Percentiles rank a stretch among this genome's conserved stretches.
These are phyloP conservation scores for Acrobasis repandana DNA, from an alignment of 2,888 invertebrate species.

Conservation along the genomic window DNA sequence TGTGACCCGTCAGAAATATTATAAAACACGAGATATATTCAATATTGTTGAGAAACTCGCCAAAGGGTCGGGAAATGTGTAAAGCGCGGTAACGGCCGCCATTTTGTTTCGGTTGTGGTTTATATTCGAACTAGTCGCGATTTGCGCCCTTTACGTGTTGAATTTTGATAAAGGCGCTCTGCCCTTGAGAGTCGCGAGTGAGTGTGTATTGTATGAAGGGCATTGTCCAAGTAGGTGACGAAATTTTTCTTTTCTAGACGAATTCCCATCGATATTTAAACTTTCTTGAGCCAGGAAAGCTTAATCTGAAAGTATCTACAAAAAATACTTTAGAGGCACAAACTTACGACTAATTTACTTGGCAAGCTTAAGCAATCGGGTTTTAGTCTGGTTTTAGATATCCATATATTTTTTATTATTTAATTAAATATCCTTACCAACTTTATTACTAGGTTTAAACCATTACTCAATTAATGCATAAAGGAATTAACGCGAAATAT, in stretches of 20 bases:
- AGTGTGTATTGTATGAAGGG: constrained; percentile 1
- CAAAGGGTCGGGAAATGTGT: constrained; percentile 47
- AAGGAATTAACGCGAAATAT: no score
- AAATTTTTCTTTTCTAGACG: neutral
- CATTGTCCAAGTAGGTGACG: neutral
- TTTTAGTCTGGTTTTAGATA: no score
- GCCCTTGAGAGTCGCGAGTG: neutral
- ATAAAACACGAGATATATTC: constrained; percentile 8
- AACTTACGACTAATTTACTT: no score
- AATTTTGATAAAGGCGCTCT: constrained; percentile 32
- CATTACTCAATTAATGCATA: no score
- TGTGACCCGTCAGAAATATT: constrained; percentile 13
- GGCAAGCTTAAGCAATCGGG: no score
- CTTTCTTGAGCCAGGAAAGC: neutral
- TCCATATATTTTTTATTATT: no score
- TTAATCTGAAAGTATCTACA: neutral
- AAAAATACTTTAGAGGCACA: no score
- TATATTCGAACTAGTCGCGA: constrained; percentile 33
- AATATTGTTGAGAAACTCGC: constrained; percentile 7
- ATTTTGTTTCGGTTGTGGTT: constrained; percentile 38
- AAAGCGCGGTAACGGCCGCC: constrained; percentile 46
- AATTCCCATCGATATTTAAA: neutral
- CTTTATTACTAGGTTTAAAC: no score
- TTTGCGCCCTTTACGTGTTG: constrained; percentile 36
- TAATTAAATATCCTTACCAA: no score